Evolutionary conservation across 1,140 invertebrate genomes (phyloP).

Genomic region (Agrilus planipennis): DNA sequence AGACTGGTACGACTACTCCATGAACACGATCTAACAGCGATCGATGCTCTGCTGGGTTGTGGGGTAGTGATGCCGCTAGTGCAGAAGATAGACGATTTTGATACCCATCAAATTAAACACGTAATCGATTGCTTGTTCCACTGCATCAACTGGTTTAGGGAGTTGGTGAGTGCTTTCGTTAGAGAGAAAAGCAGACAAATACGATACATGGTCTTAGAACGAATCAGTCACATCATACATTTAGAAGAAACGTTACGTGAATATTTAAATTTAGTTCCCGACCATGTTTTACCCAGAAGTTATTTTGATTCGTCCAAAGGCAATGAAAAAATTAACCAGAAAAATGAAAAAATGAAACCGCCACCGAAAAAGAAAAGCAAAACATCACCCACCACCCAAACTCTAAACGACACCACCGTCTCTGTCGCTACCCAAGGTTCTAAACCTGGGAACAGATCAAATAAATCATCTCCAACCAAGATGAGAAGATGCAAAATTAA

Average conservation of each 20-base stretch:
- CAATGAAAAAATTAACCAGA: slow-evolving; percentile 20
- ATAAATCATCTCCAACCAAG: slow-evolving; percentile 5
- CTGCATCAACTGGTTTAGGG: slow-evolving; percentile 78
- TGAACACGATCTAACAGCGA: slow-evolving; percentile 51
- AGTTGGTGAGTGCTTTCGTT: slow-evolving; percentile 70
- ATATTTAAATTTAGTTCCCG: slow-evolving; percentile 35
- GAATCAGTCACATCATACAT: slow-evolving; percentile 39
- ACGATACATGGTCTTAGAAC: slow-evolving; percentile 41
- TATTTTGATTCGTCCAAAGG: slow-evolving; percentile 37
- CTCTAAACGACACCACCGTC: slow-evolving; percentile 24
- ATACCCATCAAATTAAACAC: slow-evolving; percentile 36
- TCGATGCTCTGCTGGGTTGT: slow-evolving; percentile 75
- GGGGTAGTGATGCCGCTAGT: slow-evolving; percentile 47
- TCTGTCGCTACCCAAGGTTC: slow-evolving; percentile 31
- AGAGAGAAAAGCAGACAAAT: slow-evolving; percentile 44
- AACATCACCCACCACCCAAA: slow-evolving; percentile 28
- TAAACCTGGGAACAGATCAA: slow-evolving; percentile 13
- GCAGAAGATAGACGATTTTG: slow-evolving; percentile 41
- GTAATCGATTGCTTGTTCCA: slow-evolving; percentile 61
- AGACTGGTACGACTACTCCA: slow-evolving; percentile 48
- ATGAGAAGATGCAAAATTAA: slow-evolving; percentile 10
- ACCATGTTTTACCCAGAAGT: slow-evolving; percentile 49
- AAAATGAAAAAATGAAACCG: slow-evolving; percentile 23
- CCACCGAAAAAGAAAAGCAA: slow-evolving; percentile 29
- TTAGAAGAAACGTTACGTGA: slow-evolving; percentile 41